phyloP scores from a whole-genome alignment of 1,140 invertebrate genomes.

The Musca domestica region DNA sequence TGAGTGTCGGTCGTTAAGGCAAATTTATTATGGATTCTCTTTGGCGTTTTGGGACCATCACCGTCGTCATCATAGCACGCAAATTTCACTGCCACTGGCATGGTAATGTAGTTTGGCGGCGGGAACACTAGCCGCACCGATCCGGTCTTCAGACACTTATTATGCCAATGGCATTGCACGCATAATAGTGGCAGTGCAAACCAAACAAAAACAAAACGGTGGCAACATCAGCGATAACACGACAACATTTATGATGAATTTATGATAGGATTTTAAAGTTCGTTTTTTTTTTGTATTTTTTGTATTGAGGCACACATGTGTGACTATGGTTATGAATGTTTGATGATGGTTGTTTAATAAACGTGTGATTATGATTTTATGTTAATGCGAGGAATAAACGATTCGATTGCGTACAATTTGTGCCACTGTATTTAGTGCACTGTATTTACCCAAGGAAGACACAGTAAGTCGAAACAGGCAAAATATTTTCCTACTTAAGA shows the following conservation, averaged over 20 bases:
- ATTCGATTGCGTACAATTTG: too few relatives aligned
- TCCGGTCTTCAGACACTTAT: too few relatives aligned
- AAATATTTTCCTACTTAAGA: too few relatives aligned
- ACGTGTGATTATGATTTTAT: constrained; percentile 20
- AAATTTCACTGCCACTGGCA: not conserved
- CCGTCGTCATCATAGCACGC: not conserved
- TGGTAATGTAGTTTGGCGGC: not conserved
- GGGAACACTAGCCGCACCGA: too few relatives aligned
- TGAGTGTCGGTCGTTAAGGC: not conserved
- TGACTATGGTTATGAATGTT: too few relatives aligned
- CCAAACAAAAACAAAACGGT: too few relatives aligned
- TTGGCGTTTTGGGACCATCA: not conserved
- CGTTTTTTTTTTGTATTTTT: constrained; percentile 3
- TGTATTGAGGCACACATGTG: not conserved
- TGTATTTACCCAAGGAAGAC: too few relatives aligned
- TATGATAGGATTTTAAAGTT: constrained; percentile 21
- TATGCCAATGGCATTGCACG: too few relatives aligned
- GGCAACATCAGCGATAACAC: too few relatives aligned
- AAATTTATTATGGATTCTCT: constrained; percentile 10
- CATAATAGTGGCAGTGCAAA: too few relatives aligned
- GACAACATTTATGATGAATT: constrained; percentile 13
- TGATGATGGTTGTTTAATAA: constrained; percentile 9
- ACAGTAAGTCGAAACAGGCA: too few relatives aligned
- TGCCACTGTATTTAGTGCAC: too few relatives aligned
- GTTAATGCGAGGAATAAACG: not conserved